phyloP scores from a whole-genome alignment of 2,797 vertebrate genomes.

The Neosalanx taihuensis region DNA sequence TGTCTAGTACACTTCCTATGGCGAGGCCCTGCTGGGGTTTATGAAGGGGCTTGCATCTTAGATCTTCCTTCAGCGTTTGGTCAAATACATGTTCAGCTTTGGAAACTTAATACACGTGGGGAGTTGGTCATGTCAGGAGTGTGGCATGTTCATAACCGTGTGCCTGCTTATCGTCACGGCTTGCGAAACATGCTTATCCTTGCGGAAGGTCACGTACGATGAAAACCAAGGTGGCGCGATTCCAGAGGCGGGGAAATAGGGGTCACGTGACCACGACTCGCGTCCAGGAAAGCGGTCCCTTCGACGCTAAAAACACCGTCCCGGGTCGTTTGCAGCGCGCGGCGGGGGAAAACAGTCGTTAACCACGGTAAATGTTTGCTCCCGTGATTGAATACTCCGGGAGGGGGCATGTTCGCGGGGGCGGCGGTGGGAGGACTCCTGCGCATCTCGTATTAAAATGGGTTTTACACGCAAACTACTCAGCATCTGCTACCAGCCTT shows the following conservation, averaged over 20 bases:
- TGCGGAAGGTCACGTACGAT: not conserved
- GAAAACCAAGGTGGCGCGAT: conserved; percentile 10
- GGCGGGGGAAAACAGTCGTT: conserved; percentile 36
- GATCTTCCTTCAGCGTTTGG: not conserved
- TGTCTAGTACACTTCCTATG: conserved; percentile 21
- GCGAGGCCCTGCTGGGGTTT: conserved; percentile 8
- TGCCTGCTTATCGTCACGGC: not conserved
- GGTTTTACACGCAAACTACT: not conserved
- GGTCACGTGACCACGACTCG: conserved; percentile 24
- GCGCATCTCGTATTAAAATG: conserved; percentile 11
- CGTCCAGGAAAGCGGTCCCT: conserved; percentile 29
- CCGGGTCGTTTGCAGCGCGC: conserved; percentile 42
- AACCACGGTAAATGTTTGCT: conserved; percentile 46
- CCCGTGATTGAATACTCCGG: conserved; percentile 37
- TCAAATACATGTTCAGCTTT: not conserved
- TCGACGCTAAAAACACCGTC: conserved; percentile 45
- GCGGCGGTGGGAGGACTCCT: conserved; percentile 23
- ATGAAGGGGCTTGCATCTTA: not conserved
- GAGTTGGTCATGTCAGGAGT: not conserved
- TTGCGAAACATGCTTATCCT: not conserved
- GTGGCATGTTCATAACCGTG: too few relatives aligned
- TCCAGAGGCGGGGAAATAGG: conserved; percentile 5
- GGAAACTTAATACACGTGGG: not conserved
- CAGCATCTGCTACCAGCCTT: conserved; percentile 35
- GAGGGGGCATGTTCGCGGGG: conserved; percentile 39